A percentile compares a stretch with the other conserved stretches of the same genome.
phyloP scores from a whole-genome alignment of 1,140 invertebrate species.

The Globodera ellingtonae region DNA sequence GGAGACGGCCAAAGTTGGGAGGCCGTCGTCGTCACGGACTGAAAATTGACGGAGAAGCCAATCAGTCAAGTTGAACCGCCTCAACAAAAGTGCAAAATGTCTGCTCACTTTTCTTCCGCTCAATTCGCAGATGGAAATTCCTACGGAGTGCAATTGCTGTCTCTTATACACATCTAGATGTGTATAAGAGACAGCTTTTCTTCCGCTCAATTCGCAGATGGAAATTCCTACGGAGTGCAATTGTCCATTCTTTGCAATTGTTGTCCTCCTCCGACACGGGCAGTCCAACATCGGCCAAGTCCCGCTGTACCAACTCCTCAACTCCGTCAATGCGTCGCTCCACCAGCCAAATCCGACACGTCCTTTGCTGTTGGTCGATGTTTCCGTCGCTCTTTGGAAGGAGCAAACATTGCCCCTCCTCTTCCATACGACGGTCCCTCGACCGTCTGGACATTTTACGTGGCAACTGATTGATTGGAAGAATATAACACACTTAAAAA shows the following conservation, averaged over 20 bases:
- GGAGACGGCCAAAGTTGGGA: constrained; percentile 28
- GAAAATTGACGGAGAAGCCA: neutral
- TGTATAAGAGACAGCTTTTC: no score
- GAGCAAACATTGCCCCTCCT: constrained; percentile 36
- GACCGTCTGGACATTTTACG: constrained; percentile 26
- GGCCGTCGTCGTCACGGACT: constrained; percentile 3
- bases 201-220: constrained; percentile 25
- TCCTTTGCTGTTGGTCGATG: neutral
- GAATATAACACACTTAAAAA: neutral
- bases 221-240: constrained; percentile 42
- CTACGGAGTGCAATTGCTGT: no score
- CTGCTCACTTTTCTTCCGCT: constrained; percentile 10
- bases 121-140: constrained; percentile 33
- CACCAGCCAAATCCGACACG: neutral
- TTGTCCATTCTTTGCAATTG: neutral
- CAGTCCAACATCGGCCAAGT: constrained; percentile 29
- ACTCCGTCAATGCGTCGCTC: neutral
- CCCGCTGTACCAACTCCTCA: neutral
- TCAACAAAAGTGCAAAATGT: neutral
- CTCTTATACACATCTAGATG: no score
- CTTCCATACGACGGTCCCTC: constrained; percentile 37
- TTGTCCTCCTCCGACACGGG: constrained; percentile 1
- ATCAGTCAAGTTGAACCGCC: neutral
- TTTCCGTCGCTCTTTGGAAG: neutral
- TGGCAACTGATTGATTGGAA: constrained; percentile 13